Evolutionary conservation across 2,888 invertebrate species (phyloP).

Genomic region (Diarsia brunnea): DNA sequence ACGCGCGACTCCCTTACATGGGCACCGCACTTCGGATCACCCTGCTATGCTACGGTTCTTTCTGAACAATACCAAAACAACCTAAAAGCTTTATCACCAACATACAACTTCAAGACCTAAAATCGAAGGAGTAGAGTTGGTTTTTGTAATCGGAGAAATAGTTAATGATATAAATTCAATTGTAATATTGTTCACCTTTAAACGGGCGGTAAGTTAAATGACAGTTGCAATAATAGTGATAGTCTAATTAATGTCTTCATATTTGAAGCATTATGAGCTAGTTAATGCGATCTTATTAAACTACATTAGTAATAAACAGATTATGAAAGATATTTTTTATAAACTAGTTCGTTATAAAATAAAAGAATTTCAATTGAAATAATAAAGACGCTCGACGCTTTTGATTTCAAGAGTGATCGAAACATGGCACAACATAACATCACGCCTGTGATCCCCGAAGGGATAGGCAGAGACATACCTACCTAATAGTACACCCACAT

Average conservation of each 20-base stretch:
- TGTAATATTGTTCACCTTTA: conserved; percentile 61
- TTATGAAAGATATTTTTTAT: conserved; percentile 10
- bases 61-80: conserved; percentile 46
- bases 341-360: conserved; percentile 1
- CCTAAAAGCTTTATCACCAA: conserved; percentile 35
- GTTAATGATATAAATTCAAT: conserved; percentile 63
- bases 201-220: conserved; percentile 52
- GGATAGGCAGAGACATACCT: too few relatives aligned
- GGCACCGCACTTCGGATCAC: conserved; percentile 67
- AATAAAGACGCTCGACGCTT: background rate
- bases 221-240: conserved; percentile 54
- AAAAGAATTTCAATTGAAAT: conserved; percentile 12
- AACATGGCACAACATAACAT: background rate
- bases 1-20: conserved; percentile 82
- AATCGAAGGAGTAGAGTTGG: conserved; percentile 33
- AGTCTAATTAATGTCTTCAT: conserved; percentile 62
- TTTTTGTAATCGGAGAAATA: conserved; percentile 28
- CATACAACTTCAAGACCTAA: conserved; percentile 48
- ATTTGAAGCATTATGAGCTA: conserved; percentile 38
- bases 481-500: too few relatives aligned
- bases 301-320: conserved; percentile 27
- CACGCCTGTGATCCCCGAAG: too few relatives aligned
- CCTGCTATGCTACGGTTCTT: conserved; percentile 60
- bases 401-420: background rate
- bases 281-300: conserved; percentile 22